Evolutionary conservation across 2,797 vertebrate genomes (phyloP).

Genomic region (Balearica regulorum): DNA sequence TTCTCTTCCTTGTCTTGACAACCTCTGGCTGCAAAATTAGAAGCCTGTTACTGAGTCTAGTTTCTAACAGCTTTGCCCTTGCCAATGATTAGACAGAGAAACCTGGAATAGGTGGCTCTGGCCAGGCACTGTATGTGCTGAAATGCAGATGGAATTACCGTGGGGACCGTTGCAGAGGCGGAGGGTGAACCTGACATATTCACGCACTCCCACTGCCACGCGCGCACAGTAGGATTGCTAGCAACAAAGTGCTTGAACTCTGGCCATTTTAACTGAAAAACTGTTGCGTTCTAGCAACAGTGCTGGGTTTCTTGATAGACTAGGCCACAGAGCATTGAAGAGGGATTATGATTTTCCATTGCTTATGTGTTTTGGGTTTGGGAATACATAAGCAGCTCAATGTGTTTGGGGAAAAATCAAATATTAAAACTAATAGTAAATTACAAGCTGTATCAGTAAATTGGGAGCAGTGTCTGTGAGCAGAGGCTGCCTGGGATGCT

Average conservation of each 20-base stretch:
- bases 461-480: background rate
- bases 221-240: background rate
- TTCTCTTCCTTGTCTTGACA: slow-evolving; percentile 65
- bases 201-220: background rate
- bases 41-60: slow-evolving; percentile 8
- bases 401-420: background rate
- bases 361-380: background rate
- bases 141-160: slow-evolving; percentile 1
- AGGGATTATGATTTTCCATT: background rate
- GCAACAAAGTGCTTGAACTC: background rate
- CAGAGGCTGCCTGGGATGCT: background rate
- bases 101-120: slow-evolving; percentile 16
- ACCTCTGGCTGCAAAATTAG: slow-evolving; percentile 45
- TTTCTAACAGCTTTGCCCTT: slow-evolving; percentile 36
- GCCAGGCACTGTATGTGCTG: background rate
- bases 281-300: background rate
- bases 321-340: background rate
- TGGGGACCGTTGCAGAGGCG: background rate
- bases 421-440: background rate
- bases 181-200: background rate
- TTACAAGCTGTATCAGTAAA: background rate
- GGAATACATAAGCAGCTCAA: background rate
- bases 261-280: background rate
- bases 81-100: slow-evolving; percentile 13
- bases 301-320: background rate